Evolutionary conservation across 2,113 vertebrate genomes (phyloP).

Genomic region (Anguilla japonica): DNA sequence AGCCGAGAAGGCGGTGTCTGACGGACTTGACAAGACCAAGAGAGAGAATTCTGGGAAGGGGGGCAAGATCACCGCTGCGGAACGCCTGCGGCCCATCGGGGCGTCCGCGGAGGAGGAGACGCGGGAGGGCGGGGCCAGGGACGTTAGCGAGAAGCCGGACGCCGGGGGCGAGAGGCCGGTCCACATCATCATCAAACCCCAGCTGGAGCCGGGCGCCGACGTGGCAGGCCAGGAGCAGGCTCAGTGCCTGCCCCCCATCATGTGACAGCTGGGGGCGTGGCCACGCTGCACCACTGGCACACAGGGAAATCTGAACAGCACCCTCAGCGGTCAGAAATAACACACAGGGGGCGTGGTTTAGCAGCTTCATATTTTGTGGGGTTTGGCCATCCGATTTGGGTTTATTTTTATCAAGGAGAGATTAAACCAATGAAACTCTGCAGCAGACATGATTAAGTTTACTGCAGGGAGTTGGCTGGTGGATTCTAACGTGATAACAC

Average conservation of each 20-base stretch:
- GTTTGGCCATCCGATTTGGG: not conserved
- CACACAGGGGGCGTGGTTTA: not conserved
- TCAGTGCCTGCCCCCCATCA: conserved; percentile 53
- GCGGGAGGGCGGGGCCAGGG: conserved; percentile 45
- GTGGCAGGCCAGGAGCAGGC: conserved; percentile 47
- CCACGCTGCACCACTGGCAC: not conserved
- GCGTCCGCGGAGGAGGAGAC: conserved; percentile 66
- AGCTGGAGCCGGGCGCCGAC: conserved; percentile 47
- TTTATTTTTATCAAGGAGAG: not conserved
- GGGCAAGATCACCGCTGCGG: conserved; percentile 47
- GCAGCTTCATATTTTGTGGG: not conserved
- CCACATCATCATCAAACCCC: conserved; percentile 69
- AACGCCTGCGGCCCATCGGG: conserved; percentile 67
- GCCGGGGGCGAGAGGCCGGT: conserved; percentile 54
- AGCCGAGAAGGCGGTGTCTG: conserved; percentile 50
- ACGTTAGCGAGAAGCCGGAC: conserved; percentile 44
- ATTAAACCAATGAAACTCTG: not conserved
- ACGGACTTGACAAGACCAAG: conserved; percentile 51
- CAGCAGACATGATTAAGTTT: not conserved
- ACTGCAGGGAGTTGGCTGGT: not conserved
- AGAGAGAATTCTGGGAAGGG: conserved; percentile 51
- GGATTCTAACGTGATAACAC: not conserved
- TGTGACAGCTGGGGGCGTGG: conserved; percentile 39
- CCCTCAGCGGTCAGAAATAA: not conserved
- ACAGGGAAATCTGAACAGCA: not conserved